Percentiles rank a stretch among this genome's conserved stretches.
Evolutionary conservation across 2,797 vertebrate genomes (phyloP).

Genomic region (Iguana delicatissima): DNA sequence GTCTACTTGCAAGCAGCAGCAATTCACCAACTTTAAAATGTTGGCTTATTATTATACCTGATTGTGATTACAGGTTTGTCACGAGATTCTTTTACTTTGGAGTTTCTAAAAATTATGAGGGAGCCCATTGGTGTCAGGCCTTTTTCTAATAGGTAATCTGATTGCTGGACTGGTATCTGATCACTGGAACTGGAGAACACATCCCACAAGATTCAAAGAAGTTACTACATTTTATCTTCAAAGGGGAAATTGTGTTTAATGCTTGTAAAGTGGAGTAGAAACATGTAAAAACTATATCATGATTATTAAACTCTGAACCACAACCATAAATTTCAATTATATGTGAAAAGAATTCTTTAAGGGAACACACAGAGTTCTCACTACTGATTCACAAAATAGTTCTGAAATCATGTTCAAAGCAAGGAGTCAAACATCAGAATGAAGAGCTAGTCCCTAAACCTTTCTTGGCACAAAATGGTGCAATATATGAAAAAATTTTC

Average conservation of each 20-base stretch:
- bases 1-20: not conserved
- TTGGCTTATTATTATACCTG: too few relatives aligned
- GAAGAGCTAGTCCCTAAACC: not conserved
- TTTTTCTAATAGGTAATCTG: too few relatives aligned
- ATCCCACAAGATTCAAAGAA: slow-evolving; percentile 14
- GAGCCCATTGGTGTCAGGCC: not conserved
- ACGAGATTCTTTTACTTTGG: not conserved
- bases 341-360: not conserved
- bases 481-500: slow-evolving; percentile 29
- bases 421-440: not conserved
- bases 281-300: not conserved
- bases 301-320: not conserved
- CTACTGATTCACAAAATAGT: slow-evolving; percentile 3
- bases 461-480: slow-evolving; percentile 2
- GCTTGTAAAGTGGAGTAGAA: not conserved
- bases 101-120: not conserved
- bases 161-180: not conserved
- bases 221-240: slow-evolving; percentile 4
- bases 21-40: not conserved
- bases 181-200: slow-evolving; percentile 36
- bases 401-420: not conserved
- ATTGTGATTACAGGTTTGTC: too few relatives aligned
- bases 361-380: not conserved
- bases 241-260: not conserved
- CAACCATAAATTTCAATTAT: not conserved